These are phyloP conservation scores for Helostoma temminkii DNA, from an alignment of 2,797 vertebrate species.

Conservation along the genomic window DNA sequence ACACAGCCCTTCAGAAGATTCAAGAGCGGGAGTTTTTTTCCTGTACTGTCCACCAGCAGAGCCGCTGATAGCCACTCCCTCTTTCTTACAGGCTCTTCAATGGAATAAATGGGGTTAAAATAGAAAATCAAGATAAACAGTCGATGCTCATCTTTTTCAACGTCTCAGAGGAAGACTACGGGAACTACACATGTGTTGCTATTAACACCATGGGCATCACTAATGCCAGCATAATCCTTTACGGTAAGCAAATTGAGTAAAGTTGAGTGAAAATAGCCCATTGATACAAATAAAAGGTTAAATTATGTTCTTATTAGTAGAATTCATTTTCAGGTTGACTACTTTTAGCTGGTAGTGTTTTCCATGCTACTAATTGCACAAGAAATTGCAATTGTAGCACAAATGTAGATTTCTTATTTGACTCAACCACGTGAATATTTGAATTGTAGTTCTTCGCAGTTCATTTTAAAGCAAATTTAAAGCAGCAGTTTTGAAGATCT, in stretches of 20 bases:
- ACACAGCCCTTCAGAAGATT: background rate
- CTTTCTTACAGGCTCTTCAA: slow-evolving; percentile 87
- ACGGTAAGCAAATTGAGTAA: too few species aligned
- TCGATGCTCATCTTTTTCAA: slow-evolving; percentile 97
- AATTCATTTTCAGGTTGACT: background rate
- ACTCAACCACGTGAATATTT: background rate
- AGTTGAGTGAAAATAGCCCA: too few species aligned
- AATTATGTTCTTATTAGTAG: background rate
- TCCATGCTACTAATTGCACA: background rate
- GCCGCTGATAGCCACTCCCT: background rate
- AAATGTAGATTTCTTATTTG: slow-evolving; percentile 7
- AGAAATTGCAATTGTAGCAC: too few species aligned
- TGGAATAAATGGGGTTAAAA: slow-evolving; percentile 93
- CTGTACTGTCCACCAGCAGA: background rate
- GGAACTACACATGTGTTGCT: slow-evolving; percentile 98
- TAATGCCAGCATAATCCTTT: slow-evolving; percentile 96
- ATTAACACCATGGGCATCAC: slow-evolving; percentile 94
- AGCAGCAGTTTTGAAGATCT: background rate
- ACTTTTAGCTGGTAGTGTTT: background rate
- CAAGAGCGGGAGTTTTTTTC: background rate
- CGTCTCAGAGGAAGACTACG: slow-evolving; percentile 96
- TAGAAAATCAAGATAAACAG: slow-evolving; percentile 95
- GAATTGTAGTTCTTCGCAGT: slow-evolving; percentile 5
- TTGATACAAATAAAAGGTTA: background rate
- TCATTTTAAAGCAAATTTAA: background rate